A percentile compares a stretch with the other conserved stretches of the same genome.
phyloP scores from a whole-genome alignment of 64 coral and sea anemone genomes.

The Hydrozoanthus tunicans region DNA sequence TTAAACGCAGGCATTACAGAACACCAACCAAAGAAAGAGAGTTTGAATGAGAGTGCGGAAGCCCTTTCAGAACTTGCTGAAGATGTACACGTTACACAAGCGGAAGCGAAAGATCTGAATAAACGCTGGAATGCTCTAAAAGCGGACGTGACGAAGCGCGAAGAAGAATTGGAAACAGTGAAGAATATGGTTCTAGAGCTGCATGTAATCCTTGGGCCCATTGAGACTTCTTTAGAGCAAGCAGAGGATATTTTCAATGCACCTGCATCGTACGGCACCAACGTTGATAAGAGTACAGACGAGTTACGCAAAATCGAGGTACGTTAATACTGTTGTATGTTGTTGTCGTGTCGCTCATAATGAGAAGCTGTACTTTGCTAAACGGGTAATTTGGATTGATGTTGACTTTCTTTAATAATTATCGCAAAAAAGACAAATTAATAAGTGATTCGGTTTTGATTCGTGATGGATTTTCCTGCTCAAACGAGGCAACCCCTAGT shows the following conservation, averaged over 20 bases:
- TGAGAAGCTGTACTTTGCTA: too few relatives aligned
- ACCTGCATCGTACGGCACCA: constrained; percentile 70
- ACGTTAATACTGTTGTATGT: background rate
- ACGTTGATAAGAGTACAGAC: constrained; percentile 70
- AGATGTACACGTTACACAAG: constrained; percentile 77
- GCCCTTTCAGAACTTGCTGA: constrained; percentile 68
- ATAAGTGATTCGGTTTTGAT: too few relatives aligned
- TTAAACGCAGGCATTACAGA: constrained; percentile 54
- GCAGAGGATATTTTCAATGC: constrained; percentile 63
- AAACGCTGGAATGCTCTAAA: constrained; percentile 81
- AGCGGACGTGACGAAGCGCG: constrained; percentile 57
- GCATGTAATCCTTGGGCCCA: constrained; percentile 57
- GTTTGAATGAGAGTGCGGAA: constrained; percentile 56
- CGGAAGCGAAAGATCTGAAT: constrained; percentile 87
- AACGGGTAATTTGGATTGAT: too few relatives aligned
- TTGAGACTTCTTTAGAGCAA: constrained; percentile 66
- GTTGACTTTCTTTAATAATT: too few relatives aligned
- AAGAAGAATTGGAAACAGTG: constrained; percentile 74
- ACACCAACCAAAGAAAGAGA: constrained; percentile 61
- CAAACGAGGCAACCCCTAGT: too few relatives aligned
- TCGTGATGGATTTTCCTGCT: too few relatives aligned
- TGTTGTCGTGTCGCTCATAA: too few relatives aligned
- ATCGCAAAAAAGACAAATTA: too few relatives aligned
- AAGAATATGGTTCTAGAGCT: constrained; percentile 62
- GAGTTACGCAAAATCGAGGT: constrained; percentile 89